phyloP scores from a whole-genome alignment of 2,113 vertebrate genomes.

The Melanotaenia duboulayi region DNA sequence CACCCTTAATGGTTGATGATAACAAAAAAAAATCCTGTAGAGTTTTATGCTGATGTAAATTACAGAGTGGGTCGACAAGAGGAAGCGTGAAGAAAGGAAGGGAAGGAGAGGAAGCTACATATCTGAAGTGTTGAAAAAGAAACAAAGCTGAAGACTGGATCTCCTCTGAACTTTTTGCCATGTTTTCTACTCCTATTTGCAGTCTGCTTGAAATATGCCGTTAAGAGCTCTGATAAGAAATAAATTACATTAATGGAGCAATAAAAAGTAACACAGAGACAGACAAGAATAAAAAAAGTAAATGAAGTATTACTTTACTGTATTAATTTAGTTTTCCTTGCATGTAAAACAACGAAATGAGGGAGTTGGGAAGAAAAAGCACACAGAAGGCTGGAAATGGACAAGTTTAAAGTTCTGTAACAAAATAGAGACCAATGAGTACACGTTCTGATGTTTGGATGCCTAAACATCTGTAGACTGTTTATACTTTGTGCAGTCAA shows the following conservation, averaged over 20 bases:
- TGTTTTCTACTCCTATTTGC: not conserved
- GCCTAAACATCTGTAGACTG: too few species aligned
- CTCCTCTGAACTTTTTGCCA: constrained; percentile 6
- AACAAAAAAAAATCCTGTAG: not conserved
- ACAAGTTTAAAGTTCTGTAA: not conserved
- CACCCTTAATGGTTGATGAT: not conserved
- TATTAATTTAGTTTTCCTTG: too few species aligned
- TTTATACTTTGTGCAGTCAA: too few species aligned
- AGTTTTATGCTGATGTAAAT: not conserved
- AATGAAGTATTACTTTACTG: not conserved
- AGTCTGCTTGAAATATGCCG: constrained; percentile 3
- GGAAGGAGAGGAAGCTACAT: constrained; percentile 14
- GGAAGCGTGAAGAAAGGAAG: constrained; percentile 56
- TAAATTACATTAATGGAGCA: not conserved
- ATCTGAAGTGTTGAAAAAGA: not conserved
- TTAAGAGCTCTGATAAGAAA: constrained; percentile 7
- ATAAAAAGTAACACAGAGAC: not conserved
- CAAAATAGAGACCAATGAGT: too few species aligned
- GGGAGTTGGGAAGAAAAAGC: too few species aligned
- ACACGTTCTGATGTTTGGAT: too few species aligned
- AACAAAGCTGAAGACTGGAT: not conserved
- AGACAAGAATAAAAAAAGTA: not conserved
- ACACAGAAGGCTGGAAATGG: not conserved
- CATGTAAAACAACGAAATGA: too few species aligned
- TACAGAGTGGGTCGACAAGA: not conserved